Evolutionary conservation across 2,888 invertebrate species (phyloP).

Genomic region (Epinotia nisella): DNA sequence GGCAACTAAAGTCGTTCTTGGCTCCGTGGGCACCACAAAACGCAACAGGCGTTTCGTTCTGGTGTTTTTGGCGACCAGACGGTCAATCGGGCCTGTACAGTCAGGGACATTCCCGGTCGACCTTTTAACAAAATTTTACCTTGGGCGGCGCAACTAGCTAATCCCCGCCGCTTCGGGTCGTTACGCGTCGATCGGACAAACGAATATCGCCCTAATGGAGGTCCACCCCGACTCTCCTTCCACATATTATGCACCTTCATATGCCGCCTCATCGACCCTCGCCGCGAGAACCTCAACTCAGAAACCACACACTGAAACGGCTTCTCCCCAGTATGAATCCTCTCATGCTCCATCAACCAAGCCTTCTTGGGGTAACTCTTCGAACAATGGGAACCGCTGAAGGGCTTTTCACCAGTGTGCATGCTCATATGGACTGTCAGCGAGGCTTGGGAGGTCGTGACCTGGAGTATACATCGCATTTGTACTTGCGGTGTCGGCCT

Average conservation of each 20-base stretch:
- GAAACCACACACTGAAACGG: conserved; percentile 73
- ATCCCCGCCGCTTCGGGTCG: no score
- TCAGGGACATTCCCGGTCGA: no score
- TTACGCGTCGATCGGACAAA: no score
- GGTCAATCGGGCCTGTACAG: no score
- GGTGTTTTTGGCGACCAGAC: no score
- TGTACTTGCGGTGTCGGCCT: conserved; percentile 64
- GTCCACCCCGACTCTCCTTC: not conserved
- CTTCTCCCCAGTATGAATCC: conserved; percentile 76
- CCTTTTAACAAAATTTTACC: no score
- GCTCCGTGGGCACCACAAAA: no score
- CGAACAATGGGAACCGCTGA: conserved; percentile 64
- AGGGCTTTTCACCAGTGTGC: conserved; percentile 76
- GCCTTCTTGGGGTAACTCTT: conserved; percentile 72
- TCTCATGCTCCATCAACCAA: conserved; percentile 69
- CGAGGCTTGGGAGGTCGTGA: conserved; percentile 57
- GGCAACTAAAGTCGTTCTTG: no score
- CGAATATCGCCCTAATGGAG: no score
- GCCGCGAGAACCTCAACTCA: conserved; percentile 73
- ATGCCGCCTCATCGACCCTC: conserved; percentile 74
- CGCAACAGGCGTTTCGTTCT: no score
- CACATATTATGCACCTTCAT: conserved; percentile 70
- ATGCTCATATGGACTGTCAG: conserved; percentile 72
- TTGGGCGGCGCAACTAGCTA: no score
- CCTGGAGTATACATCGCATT: conserved; percentile 70